A percentile compares a stretch with the other conserved stretches of the same genome.
These are phyloP conservation scores for Ranitomeya variabilis DNA, from an alignment of 2,113 vertebrate species.

Conservation along the genomic window DNA sequence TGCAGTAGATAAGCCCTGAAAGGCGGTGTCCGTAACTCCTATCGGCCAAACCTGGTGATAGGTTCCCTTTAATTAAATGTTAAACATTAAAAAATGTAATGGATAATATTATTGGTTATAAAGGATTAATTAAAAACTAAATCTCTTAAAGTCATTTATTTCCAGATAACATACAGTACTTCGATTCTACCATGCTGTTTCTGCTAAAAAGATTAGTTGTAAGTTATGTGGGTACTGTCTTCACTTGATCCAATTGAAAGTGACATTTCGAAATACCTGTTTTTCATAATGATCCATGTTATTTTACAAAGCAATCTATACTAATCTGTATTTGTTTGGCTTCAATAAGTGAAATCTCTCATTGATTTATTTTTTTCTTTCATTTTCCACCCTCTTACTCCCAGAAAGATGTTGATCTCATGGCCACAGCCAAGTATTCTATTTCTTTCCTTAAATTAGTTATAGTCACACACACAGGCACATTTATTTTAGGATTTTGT, in stretches of 20 bases:
- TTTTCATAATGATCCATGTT: not conserved
- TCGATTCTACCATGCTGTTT: too few relatives aligned
- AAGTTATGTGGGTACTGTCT: not conserved
- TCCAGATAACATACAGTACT: too few relatives aligned
- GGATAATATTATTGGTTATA: too few relatives aligned
- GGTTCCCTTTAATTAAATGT: too few relatives aligned
- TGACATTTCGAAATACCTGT: not conserved
- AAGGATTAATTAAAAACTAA: too few relatives aligned
- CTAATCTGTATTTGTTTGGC: constrained; percentile 10
- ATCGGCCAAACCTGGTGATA: too few relatives aligned
- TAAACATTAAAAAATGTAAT: too few relatives aligned
- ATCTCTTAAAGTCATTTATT: too few relatives aligned
- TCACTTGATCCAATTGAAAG: constrained; percentile 1
- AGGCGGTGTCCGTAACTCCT: too few relatives aligned
- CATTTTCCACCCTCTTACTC: constrained; percentile 4
- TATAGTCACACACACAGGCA: constrained; percentile 40
- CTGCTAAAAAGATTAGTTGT: not conserved
- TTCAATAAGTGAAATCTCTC: constrained; percentile 9
- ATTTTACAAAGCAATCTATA: constrained; percentile 17
- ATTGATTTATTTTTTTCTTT: constrained; percentile 10
- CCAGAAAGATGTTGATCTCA: constrained; percentile 24
- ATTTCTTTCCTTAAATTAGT: constrained; percentile 18
- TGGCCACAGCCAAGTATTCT: constrained; percentile 13
- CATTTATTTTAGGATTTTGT: constrained; percentile 43
- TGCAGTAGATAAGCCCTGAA: too few relatives aligned